phyloP scores from a whole-genome alignment of 2,113 vertebrate genomes.

The Pollachius pollachius region DNA sequence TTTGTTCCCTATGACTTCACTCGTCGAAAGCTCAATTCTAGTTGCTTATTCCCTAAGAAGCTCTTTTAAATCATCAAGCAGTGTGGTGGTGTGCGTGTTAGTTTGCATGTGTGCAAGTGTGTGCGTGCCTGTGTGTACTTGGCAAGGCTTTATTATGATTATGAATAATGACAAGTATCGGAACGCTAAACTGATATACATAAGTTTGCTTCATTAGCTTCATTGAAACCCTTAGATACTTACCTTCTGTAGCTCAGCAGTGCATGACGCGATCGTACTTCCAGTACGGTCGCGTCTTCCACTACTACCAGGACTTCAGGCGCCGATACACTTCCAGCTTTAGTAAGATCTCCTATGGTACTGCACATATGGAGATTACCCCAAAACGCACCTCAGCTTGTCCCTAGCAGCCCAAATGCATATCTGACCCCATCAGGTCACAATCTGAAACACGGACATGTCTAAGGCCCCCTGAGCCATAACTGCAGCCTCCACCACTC shows the following conservation, averaged over 20 bases:
- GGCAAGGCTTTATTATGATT: conserved; percentile 38
- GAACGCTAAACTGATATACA: conserved; percentile 9
- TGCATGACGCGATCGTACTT: too few relatives aligned
- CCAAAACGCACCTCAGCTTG: too few relatives aligned
- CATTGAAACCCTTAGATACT: conserved; percentile 39
- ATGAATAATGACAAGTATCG: conserved; percentile 6
- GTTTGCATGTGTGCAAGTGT: not conserved
- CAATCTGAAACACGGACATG: too few relatives aligned
- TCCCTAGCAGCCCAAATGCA: too few relatives aligned
- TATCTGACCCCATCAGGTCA: too few relatives aligned
- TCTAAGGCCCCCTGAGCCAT: not conserved
- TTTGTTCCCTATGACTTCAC: not conserved
- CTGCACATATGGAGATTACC: too few relatives aligned
- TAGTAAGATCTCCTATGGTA: too few relatives aligned
- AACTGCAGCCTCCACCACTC: conserved; percentile 22
- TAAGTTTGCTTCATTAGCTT: conserved; percentile 45
- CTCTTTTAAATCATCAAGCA: not conserved
- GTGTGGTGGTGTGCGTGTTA: not conserved
- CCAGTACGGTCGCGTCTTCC: too few relatives aligned
- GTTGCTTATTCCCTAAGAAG: not conserved
- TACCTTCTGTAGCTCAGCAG: too few relatives aligned
- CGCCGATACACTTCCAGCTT: too few relatives aligned
- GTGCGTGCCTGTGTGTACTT: conserved; percentile 17
- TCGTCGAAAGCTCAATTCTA: not conserved
- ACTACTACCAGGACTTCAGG: too few relatives aligned